Evolutionary conservation across 1,140 invertebrate genomes (phyloP), one percentile per base, ranked within the genome.

Genomic region (Eumeta japonica): DNA sequence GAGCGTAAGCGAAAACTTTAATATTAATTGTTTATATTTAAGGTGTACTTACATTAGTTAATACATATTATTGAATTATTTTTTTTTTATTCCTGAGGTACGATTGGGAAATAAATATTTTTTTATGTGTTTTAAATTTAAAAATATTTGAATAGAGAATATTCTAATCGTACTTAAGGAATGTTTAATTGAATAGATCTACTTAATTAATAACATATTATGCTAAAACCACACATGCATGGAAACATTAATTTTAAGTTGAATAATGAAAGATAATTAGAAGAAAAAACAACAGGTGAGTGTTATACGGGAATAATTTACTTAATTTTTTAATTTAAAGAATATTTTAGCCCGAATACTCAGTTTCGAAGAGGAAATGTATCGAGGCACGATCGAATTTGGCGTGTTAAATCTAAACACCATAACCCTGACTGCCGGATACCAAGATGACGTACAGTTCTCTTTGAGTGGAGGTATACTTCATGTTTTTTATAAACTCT

Each of bases 281-380:
- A n/a, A n/a, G n/a, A n/a, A n/a, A n/a, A n/a, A n/a, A n/a, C n/a
- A n/a, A n/a, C n/a, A n/a, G n/a, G n/a, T n/a, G n/a, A n/a, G n/a
- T n/a, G n/a, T n/a, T n/a, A n/a, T n/a, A n/a, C n/a, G n/a, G n/a
- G n/a, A n/a, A n/a, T n/a, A n/a, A n/a, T n/a, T n/a, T n/a, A n/a
- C n/a, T n/a, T n/a, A n/a, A n/a, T n/a, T n/a, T n/a, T n/a, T n/a
- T n/a, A n/a, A n/a, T n/a, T n/a, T n/a, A n/a, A n/a, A n/a, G n/a
- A n/a, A n/a, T 31, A 24, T 55, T 56, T 38, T 49, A 64, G 61
- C 48, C 15, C 54, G 52, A 42, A 16, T 28, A 50, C 42, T 64
- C 16, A 37, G 20, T 30, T 64, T 64, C 42, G 48, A 47, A 48
- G 41, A 39, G 16, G 19, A 39, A 10, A 35, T 31, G 14, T 57